Evolutionary conservation across 2,113 vertebrate genomes (phyloP).

Genomic region (Microcebus griseorufus): DNA sequence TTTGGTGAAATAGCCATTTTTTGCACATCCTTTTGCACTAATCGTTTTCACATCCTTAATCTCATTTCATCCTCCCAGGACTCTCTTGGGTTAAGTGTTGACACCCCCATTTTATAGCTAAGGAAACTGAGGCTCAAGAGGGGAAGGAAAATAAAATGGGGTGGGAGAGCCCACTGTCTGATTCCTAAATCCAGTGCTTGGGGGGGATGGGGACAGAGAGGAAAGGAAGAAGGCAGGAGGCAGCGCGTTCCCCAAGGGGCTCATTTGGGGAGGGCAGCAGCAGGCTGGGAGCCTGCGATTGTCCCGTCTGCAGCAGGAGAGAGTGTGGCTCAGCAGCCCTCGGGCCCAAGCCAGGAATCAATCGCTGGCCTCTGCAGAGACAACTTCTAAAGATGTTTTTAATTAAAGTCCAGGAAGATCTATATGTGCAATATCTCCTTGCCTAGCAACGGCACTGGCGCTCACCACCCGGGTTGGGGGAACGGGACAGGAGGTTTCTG

Average conservation of each 20-base stretch:
- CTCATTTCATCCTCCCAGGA: neutral
- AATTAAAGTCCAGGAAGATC: constrained; percentile 84
- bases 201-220: neutral
- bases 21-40: neutral
- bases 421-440: constrained; percentile 78
- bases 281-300: neutral
- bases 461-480: neutral
- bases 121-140: constrained; percentile 16
- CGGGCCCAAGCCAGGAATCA: constrained; percentile 75
- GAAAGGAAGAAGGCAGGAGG: neutral
- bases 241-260: neutral
- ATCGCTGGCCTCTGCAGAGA: constrained; percentile 76
- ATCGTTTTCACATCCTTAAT: neutral
- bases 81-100: neutral
- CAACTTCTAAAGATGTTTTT: constrained; percentile 82
- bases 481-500: constrained; percentile 28
- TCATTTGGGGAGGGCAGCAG: neutral
- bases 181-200: neutral
- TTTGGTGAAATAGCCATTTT: neutral
- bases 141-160: neutral
- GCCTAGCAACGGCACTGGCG: constrained; percentile 77
- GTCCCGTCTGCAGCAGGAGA: constrained; percentile 41
- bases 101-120: constrained; percentile 38
- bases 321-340: constrained; percentile 70
- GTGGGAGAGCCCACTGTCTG: neutral